A percentile compares a stretch with the other conserved stretches of the same genome.
These are phyloP conservation scores for Ambastaia sidthimunki DNA, from an alignment of 2,797 vertebrate genomes.

Conservation along the genomic window DNA sequence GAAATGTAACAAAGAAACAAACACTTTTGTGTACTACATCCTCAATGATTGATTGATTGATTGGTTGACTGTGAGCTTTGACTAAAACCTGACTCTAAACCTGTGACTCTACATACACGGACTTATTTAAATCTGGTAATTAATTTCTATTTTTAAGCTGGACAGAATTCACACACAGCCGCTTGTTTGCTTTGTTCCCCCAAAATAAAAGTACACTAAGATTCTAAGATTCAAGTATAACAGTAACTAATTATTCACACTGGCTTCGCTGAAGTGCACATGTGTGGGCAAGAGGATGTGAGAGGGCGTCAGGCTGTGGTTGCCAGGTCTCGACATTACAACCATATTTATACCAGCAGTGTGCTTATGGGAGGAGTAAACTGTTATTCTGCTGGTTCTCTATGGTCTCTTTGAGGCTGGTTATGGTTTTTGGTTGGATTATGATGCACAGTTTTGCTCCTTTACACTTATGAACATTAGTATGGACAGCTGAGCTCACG, in stretches of 20 bases:
- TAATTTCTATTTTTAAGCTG: neutral
- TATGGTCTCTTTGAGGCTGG: neutral
- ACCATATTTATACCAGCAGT: neutral
- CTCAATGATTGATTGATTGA: too few species aligned
- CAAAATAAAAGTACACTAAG: neutral
- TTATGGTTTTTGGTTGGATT: neutral
- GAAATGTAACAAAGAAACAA: too few species aligned
- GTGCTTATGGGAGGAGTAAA: conserved; percentile 1
- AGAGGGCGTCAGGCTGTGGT: neutral
- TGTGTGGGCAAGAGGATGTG: neutral
- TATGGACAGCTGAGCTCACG: neutral
- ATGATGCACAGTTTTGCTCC: neutral
- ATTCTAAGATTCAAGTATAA: neutral
- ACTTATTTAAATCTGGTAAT: neutral
- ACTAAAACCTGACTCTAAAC: too few species aligned
- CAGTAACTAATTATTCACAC: conserved; percentile 3
- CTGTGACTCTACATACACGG: too few species aligned
- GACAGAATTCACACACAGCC: neutral
- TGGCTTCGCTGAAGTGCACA: neutral
- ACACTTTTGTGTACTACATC: too few species aligned
- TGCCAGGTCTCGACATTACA: neutral
- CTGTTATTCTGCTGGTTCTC: neutral
- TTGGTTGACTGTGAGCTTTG: too few species aligned
- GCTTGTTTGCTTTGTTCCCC: neutral
- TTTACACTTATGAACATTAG: neutral